phyloP scores from a whole-genome alignment of 2,888 invertebrate genomes.

The Homarus gammarus region DNA sequence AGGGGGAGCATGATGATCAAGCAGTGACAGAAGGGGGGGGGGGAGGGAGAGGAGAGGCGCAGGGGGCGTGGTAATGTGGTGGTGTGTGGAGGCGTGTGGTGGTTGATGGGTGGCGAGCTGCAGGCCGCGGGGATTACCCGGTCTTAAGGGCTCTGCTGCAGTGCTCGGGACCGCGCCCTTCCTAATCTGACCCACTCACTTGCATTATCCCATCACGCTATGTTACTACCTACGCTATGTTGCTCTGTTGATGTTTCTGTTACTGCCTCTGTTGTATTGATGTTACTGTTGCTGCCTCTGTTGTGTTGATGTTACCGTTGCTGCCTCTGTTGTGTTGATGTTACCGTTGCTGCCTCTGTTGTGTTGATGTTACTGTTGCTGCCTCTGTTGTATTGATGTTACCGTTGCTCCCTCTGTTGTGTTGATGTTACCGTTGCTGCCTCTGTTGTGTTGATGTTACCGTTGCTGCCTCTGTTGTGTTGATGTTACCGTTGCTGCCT shows the following conservation, averaged over 20 bases:
- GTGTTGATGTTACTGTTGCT: background rate
- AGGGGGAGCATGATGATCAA: background rate
- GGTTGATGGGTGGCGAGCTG: constrained; percentile 46
- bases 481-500: background rate
- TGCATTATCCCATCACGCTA: constrained; percentile 44
- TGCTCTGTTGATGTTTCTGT: background rate
- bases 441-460: background rate
- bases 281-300: background rate
- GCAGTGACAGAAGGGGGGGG: background rate
- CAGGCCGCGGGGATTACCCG: constrained; percentile 49
- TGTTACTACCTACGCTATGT: background rate
- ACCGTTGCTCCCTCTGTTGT: background rate
- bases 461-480: background rate
- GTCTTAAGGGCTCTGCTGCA: constrained; percentile 54
- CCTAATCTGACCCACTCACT: constrained; percentile 52
- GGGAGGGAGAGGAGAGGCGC: background rate
- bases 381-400: background rate
- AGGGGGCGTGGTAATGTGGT: background rate
- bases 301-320: too few species aligned
- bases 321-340: too few species aligned
- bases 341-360: background rate
- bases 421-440: background rate
- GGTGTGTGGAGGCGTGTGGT: constrained; percentile 33
- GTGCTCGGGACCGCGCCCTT: constrained; percentile 44
- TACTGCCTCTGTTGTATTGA: background rate